A percentile compares a stretch with the other conserved stretches of the same genome.
These are phyloP conservation scores for Oscheius myriophilus DNA, from an alignment of 2,888 invertebrate genomes.

Conservation along the genomic window DNA sequence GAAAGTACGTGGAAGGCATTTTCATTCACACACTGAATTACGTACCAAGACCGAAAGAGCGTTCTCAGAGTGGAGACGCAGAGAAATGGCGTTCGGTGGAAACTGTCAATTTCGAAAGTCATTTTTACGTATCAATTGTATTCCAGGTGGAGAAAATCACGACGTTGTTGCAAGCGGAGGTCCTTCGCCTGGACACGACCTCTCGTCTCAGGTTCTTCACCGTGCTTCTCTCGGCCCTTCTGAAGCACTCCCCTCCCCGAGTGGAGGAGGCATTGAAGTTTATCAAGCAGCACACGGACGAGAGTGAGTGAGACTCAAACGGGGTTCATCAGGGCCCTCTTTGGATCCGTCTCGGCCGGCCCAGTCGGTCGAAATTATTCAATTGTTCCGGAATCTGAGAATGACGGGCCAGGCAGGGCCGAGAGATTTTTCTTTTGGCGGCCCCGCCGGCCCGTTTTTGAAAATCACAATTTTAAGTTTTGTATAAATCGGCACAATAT, in stretches of 20 bases:
- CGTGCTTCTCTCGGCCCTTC: conserved; percentile 35
- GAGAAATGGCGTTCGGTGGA: too few species aligned
- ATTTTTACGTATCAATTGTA: not conserved
- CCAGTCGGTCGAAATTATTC: not conserved
- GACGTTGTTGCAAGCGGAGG: not conserved
- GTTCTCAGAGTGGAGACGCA: too few species aligned
- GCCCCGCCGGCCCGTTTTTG: too few species aligned
- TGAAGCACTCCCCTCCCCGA: conserved; percentile 35
- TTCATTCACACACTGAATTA: too few species aligned
- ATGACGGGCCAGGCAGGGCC: too few species aligned
- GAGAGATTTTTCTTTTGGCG: too few species aligned
- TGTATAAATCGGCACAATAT: too few species aligned
- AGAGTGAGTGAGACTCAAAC: conserved; percentile 25
- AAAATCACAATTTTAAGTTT: too few species aligned
- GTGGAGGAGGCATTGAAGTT: conserved; percentile 39
- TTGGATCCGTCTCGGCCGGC: not conserved
- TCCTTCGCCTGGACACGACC: conserved; percentile 3
- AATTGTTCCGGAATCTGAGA: not conserved
- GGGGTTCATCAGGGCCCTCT: too few species aligned
- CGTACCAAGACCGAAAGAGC: too few species aligned
- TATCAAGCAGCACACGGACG: conserved; percentile 39
- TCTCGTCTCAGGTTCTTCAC: conserved; percentile 19
- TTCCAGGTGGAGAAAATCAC: conserved; percentile 16
- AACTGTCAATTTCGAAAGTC: too few species aligned
- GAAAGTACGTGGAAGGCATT: too few species aligned